These are phyloP conservation scores for Drosophila navojoa DNA, from an alignment of 1,140 invertebrate species.

Conservation along the genomic window DNA sequence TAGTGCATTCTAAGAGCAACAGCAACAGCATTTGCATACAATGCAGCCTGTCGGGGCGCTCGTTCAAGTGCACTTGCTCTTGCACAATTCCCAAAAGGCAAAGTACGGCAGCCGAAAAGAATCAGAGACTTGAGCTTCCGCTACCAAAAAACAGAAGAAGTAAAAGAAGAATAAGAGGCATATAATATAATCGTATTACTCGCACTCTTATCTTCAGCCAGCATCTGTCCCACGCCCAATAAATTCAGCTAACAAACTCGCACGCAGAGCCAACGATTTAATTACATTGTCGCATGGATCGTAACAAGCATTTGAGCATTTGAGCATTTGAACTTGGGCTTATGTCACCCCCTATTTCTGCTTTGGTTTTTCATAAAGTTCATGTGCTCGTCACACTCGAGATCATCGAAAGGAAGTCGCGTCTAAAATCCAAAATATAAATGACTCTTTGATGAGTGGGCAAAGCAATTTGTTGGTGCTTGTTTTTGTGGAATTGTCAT, in stretches of 20 bases:
- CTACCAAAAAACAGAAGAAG: constrained; percentile 20
- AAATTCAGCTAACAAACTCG: constrained; percentile 60
- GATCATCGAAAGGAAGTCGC: constrained; percentile 65
- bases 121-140: constrained; percentile 55
- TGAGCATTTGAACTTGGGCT: constrained; percentile 69
- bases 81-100: constrained; percentile 58
- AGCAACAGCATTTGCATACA: constrained; percentile 64
- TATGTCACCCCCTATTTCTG: constrained; percentile 35
- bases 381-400: constrained; percentile 72
- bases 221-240: constrained; percentile 75
- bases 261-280: constrained; percentile 58
- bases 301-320: constrained; percentile 42
- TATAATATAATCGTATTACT: background rate
- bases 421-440: constrained; percentile 52
- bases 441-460: constrained; percentile 72
- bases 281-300: constrained; percentile 54
- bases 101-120: constrained; percentile 30
- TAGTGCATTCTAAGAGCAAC: constrained; percentile 48
- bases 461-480: constrained; percentile 36
- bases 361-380: constrained; percentile 41
- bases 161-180: background rate
- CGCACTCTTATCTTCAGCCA: constrained; percentile 48
- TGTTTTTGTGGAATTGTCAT: constrained; percentile 44
- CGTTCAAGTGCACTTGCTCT: constrained; percentile 67
- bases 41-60: constrained; percentile 42